Evolutionary conservation across 2,888 invertebrate genomes (phyloP), one percentile per base, ranked within the genome.

Genomic region (Cremastinae sp.): DNA sequence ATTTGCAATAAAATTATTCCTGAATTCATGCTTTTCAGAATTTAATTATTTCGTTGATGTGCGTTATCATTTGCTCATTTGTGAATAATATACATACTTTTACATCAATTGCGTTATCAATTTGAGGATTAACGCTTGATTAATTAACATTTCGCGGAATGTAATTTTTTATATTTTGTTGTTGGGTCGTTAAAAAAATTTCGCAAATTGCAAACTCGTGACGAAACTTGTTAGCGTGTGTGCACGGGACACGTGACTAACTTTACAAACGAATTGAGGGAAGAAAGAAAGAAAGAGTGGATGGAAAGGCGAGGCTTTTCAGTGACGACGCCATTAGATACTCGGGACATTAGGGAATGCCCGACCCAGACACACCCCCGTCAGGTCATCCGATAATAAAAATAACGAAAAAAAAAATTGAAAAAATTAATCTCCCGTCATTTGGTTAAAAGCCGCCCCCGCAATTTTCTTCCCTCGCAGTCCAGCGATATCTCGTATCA

Each of bases 401-500:
- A 69, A 14, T 41, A n/a, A 16, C 34, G 18, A 49, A 59, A 47
- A 18, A 68, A 12, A 69, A 69, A 22, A 14, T 36, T 22, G 64
- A 38, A 54, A 45, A 66, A 66, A 47, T 56, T 45, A 68, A 87
- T 87, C 84, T 83, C 64, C 81, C 86, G 85, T 88, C 86, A 88
- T 88, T 88, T 88, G 84, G 87, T 84, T 88, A 87, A 88, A 88
- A 88, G 88, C 88, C 83, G 84, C 84, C 84, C 81, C 81, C 64
- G 61, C 36, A 38, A 34, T 54, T 18, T 12, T 51, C 56, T 10
- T 64, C 56, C 43, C 61, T 53, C 53, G 18, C 9, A 8, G 78
- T 62, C 66, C 54, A 38, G 59, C 71, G 74, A 75, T 87, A 85
- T 87, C 85, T 82, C 72, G 81, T 86, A 87, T 86, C 86, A 85